Conservation (phyloP, 2,797 vertebrate genomes). For the Gobio occitaniae region DNA sequence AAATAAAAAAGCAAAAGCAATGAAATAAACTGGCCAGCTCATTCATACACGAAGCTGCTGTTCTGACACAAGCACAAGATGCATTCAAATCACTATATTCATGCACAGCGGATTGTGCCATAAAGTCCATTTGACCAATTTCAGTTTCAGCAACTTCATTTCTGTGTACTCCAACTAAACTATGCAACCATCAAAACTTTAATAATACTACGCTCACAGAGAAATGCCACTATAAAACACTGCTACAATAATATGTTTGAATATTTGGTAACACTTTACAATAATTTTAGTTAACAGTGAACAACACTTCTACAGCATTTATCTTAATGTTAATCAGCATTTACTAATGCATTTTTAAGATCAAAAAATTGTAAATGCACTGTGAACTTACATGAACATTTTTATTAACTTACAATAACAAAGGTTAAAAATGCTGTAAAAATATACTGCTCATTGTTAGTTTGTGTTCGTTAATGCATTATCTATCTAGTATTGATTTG, state of each 20-base stretch:
- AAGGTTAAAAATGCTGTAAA: neutral
- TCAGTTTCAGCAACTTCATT: neutral
- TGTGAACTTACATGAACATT: neutral
- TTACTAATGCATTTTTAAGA: neutral
- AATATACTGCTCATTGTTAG: neutral
- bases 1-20: constrained; percentile 25
- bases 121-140: constrained; percentile 5
- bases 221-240: neutral
- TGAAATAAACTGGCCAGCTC: constrained; percentile 11
- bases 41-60: constrained; percentile 14
- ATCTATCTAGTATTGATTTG: no score
- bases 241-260: neutral
- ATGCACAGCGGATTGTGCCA: neutral
- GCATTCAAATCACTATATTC: constrained; percentile 17
- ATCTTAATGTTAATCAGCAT: neutral
- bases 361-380: neutral
- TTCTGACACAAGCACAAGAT: neutral
- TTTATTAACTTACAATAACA: neutral
- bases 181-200: neutral
- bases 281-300: neutral
- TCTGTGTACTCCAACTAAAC: neutral
- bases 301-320: neutral
- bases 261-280: neutral
- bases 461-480: neutral
- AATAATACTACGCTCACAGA: neutral